Percentiles rank a stretch among this genome's conserved stretches.
phyloP scores from a whole-genome alignment of 2,797 vertebrate species.

The Hapalemur alaotrensis region DNA sequence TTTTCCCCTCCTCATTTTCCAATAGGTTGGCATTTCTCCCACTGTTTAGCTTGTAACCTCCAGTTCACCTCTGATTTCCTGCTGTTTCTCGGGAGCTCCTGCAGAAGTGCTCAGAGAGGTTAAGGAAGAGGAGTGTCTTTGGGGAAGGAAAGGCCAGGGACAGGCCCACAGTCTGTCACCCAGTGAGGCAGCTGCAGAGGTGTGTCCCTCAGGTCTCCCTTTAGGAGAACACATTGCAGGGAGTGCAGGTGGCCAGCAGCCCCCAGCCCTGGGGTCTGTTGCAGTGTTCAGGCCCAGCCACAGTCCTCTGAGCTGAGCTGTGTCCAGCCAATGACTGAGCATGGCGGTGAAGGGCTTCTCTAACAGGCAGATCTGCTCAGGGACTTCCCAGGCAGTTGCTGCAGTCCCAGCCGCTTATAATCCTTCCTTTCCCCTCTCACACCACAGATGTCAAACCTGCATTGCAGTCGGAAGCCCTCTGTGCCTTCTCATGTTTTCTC shows the following conservation, averaged over 20 bases:
- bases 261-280: background rate
- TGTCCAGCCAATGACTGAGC: background rate
- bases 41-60: background rate
- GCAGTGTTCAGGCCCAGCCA: rapidly evolving
- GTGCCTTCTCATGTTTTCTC: background rate
- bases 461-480: background rate
- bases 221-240: background rate
- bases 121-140: background rate
- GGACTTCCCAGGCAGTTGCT: background rate
- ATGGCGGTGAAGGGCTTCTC: background rate
- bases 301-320: background rate
- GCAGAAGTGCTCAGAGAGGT: background rate
- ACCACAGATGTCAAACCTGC: background rate
- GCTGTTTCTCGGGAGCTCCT: background rate
- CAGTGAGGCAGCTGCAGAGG: background rate
- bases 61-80: background rate
- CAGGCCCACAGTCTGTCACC: background rate
- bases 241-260: background rate
- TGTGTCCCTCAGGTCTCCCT: background rate
- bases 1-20: background rate
- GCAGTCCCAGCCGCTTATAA: background rate
- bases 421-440: background rate
- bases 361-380: background rate
- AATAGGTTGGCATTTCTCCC: background rate
- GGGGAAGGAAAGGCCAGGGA: background rate